Base-by-base conservation (phyloP, 2,797 vertebrate genomes). In the Periparus ater region DNA sequence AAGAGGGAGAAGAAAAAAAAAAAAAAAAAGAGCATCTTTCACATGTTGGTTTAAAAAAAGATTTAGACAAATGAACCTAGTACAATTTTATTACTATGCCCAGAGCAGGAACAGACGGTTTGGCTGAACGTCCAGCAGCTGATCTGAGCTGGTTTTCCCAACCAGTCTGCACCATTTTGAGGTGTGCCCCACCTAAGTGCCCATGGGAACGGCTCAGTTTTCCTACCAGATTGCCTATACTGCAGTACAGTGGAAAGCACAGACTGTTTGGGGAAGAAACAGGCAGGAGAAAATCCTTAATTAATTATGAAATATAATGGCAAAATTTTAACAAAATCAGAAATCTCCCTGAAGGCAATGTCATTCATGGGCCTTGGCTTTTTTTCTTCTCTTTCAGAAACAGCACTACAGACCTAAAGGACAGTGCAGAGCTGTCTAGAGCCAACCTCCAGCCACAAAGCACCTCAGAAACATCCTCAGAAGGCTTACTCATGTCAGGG, bases 31-130 rank as follows among this genome's bases (percentile, higher is more conserved):
- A 62, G 18, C 1, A 3, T 83, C 32, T 83, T 80, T 81, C 51
- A 78, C 51, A 75, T 38, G n/a, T 51, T 72, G 47, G 44, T 88
- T 88, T 62, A 47, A 86, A 93, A 95, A 77, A 78, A 72, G 54
- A 94, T 85, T 83, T 90, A 90, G 40, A 85, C 54, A 93, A 81
- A 78, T 17, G 60, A 93, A 89, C 47, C 54, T 88, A 88, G 40
- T 42, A 81, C 38, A 51, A 76, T 94, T 73, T 85, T 12, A 0
- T 47, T 50, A 26, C 53, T 47, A 47, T 40, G 17, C 22, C 51
- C 51, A n/a, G 32, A 73, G 80, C 54, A 90, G 66, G 51, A 84
- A 58, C 40, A 75, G 83, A 79, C 7, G 19, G 68, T 83, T 91
- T 17, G 90, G 81, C 78, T 74, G 17, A 23, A 91, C 76, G 93